Evolutionary conservation across 2,113 vertebrate genomes (phyloP).

Genomic region (Athene cunicularia): DNA sequence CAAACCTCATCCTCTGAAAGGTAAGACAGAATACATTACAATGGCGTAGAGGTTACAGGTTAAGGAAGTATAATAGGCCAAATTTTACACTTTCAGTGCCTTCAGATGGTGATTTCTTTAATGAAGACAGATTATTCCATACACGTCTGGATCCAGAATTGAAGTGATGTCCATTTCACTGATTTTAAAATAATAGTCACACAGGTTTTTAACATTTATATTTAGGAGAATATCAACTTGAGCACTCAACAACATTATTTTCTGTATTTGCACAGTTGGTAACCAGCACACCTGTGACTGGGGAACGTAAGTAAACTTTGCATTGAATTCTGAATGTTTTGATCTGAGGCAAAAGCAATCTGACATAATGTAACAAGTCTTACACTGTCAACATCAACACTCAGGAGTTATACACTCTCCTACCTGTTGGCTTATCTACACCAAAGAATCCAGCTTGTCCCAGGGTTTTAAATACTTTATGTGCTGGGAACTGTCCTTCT

Average conservation of each 20-base stretch:
- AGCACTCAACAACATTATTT: neutral
- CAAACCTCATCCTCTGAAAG: neutral
- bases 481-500: slow-evolving; percentile 82
- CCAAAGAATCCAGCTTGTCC: slow-evolving; percentile 83
- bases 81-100: neutral
- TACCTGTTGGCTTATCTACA: slow-evolving; percentile 83
- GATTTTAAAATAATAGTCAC: neutral
- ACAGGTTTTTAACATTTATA: neutral
- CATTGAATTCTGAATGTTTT: neutral
- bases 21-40: neutral
- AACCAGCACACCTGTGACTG: neutral
- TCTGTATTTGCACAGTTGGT: neutral
- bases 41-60: neutral
- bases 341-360: neutral
- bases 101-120: neutral
- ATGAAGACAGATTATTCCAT: neutral
- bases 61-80: neutral
- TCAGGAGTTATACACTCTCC: neutral
- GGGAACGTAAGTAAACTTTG: neutral
- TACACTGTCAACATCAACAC: neutral
- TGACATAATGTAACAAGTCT: neutral
- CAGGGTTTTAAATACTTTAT: slow-evolving; percentile 84
- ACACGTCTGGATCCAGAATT: neutral
- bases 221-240: neutral
- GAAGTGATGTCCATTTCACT: neutral